A percentile compares a stretch with the other conserved stretches of the same genome.
These are phyloP conservation scores for Andrena hattorfiana DNA, from an alignment of 2,888 invertebrate genomes.

Conservation along the genomic window DNA sequence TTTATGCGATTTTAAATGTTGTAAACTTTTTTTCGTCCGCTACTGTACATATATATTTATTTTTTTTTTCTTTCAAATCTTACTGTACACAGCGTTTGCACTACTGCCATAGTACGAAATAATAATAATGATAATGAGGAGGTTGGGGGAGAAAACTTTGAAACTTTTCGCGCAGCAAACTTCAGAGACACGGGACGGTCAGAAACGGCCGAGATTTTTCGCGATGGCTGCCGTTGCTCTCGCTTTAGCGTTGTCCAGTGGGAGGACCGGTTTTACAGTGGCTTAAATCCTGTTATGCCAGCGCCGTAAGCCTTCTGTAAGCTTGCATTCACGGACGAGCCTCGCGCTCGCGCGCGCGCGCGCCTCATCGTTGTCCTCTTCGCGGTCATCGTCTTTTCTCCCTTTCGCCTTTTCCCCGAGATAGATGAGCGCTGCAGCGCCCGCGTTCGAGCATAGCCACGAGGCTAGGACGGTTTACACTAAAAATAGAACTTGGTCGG, in stretches of 20 bases:
- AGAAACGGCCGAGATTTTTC: constrained; percentile 70
- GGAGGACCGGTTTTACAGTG: constrained; percentile 77
- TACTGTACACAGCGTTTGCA: too few relatives aligned
- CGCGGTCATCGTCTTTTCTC: constrained; percentile 6
- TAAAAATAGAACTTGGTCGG: constrained; percentile 49
- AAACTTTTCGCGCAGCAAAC: constrained; percentile 12
- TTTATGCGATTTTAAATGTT: too few relatives aligned
- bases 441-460: neutral
- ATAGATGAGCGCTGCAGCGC: constrained; percentile 4
- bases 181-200: constrained; percentile 49
- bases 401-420: neutral
- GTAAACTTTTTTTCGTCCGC: too few relatives aligned
- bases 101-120: too few relatives aligned
- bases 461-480: constrained; percentile 46
- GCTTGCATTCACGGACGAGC: constrained; percentile 69
- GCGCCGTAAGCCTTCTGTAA: constrained; percentile 57
- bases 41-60: too few relatives aligned
- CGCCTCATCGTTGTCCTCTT: neutral
- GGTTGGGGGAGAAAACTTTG: too few relatives aligned
- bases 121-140: too few relatives aligned
- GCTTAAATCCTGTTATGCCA: constrained; percentile 75
- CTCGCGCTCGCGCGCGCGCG: constrained; percentile 6
- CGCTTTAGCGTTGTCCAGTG: constrained; percentile 63
- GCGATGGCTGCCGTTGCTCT: constrained; percentile 65
- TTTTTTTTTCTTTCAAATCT: too few relatives aligned